Conservation (phyloP, 2,113 vertebrate species). For the Todiramphus saurophagus region DNA sequence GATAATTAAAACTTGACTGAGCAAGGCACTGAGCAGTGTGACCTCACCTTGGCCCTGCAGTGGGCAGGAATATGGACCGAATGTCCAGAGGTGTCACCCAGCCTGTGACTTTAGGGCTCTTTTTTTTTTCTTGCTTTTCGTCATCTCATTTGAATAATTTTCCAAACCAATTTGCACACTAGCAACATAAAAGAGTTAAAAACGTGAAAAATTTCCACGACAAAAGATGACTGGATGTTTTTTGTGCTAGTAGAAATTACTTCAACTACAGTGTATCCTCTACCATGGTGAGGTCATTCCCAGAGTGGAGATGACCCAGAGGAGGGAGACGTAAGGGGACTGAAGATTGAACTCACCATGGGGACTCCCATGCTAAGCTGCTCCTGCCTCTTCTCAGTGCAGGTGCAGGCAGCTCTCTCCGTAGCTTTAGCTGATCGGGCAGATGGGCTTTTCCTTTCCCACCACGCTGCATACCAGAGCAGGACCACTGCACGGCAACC, state of each 20-base stretch:
- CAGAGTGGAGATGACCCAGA: rapidly evolving
- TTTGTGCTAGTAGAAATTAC: background rate
- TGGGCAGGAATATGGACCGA: background rate
- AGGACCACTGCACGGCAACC: rapidly evolving
- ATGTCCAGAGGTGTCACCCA: background rate
- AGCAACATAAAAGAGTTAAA: background rate
- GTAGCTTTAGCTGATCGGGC: background rate
- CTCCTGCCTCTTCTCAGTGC: rapidly evolving
- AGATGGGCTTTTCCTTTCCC: background rate
- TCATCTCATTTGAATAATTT: background rate
- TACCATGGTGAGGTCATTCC: background rate
- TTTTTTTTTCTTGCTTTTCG: background rate
- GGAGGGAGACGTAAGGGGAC: background rate
- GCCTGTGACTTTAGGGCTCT: background rate
- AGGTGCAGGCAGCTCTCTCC: background rate
- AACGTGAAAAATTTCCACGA: background rate
- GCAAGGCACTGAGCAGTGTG: background rate
- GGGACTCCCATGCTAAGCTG: background rate
- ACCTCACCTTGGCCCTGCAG: background rate
- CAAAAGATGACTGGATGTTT: background rate
- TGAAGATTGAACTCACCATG: background rate
- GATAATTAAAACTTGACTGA: background rate
- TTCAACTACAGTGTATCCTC: background rate
- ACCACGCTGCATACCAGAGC: rapidly evolving
- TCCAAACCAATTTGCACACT: background rate